Percentiles rank a stretch among this genome's conserved stretches.
These are phyloP conservation scores for Chrysomela aeneicollis DNA, from an alignment of 2,888 invertebrate species.

Conservation along the genomic window DNA sequence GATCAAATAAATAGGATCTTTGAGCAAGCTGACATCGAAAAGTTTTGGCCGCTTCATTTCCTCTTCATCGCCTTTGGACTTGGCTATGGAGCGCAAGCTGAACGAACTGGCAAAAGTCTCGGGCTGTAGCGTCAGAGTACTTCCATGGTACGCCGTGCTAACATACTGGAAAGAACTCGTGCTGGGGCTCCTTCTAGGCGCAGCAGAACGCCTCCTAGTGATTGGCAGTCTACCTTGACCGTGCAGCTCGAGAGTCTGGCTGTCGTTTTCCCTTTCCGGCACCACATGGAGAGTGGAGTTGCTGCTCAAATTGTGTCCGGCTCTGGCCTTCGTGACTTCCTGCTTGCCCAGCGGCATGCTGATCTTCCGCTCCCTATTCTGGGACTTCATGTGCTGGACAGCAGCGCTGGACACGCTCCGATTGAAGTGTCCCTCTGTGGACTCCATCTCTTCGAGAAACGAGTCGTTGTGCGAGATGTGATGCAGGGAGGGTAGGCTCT, in stretches of 20 bases:
- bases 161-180: constrained; percentile 85
- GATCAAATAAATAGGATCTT: constrained; percentile 82
- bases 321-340: constrained; percentile 54
- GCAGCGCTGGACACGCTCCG: constrained; percentile 78
- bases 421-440: constrained; percentile 63
- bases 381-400: constrained; percentile 65
- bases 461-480: constrained; percentile 57
- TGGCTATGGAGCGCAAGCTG: constrained; percentile 72
- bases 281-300: constrained; percentile 68
- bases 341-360: constrained; percentile 66
- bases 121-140: constrained; percentile 80
- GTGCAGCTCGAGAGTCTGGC: constrained; percentile 51
- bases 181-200: constrained; percentile 76
- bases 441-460: constrained; percentile 52
- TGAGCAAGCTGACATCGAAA: constrained; percentile 76
- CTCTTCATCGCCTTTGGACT: constrained; percentile 61
- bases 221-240: constrained; percentile 51
- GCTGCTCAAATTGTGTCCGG: constrained; percentile 54
- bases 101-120: constrained; percentile 81
- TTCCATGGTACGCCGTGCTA: constrained; percentile 86
- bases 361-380: constrained; percentile 65
- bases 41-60: constrained; percentile 67
- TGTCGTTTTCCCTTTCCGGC: constrained; percentile 66
- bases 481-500: constrained; percentile 55
- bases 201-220: constrained; percentile 43